phyloP scores from a whole-genome alignment of 2,113 vertebrate genomes.

The cat (Felis catus) region DNA sequence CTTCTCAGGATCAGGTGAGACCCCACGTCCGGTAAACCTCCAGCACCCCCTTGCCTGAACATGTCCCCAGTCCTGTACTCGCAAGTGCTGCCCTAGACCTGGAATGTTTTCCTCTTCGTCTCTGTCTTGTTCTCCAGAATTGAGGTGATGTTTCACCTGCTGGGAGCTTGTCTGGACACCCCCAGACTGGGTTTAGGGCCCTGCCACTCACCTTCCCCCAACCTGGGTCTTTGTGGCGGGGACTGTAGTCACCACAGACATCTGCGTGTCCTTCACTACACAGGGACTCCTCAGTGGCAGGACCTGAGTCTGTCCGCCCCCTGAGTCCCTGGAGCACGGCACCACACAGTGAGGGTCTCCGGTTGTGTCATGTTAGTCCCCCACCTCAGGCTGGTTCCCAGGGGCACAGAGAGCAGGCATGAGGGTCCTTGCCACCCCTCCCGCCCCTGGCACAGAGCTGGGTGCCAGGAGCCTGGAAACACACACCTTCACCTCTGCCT shows the following conservation, averaged over 20 bases:
- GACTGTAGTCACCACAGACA: not conserved
- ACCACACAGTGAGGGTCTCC: accelerated
- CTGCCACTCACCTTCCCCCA: not conserved
- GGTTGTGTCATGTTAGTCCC: not conserved
- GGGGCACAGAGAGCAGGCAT: not conserved
- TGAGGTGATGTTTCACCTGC: too few relatives aligned
- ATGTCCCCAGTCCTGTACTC: not conserved
- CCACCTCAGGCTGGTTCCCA: not conserved
- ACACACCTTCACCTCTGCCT: not conserved
- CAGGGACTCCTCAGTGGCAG: not conserved
- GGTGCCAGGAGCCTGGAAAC: not conserved
- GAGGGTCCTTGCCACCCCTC: not conserved
- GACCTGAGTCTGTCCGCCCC: not conserved
- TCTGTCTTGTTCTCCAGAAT: not conserved
- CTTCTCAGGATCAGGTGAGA: not conserved
- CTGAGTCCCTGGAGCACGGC: accelerated
- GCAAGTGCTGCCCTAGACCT: accelerated
- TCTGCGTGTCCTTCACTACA: not conserved
- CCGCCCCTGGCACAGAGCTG: accelerated
- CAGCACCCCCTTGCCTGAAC: not conserved
- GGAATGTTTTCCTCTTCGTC: not conserved
- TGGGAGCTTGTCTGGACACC: not conserved
- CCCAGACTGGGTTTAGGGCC: not conserved
- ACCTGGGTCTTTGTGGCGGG: too few relatives aligned
- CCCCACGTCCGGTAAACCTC: not conserved